phyloP scores from a whole-genome alignment of 2,888 invertebrate genomes.

The Amphipoea oculea region DNA sequence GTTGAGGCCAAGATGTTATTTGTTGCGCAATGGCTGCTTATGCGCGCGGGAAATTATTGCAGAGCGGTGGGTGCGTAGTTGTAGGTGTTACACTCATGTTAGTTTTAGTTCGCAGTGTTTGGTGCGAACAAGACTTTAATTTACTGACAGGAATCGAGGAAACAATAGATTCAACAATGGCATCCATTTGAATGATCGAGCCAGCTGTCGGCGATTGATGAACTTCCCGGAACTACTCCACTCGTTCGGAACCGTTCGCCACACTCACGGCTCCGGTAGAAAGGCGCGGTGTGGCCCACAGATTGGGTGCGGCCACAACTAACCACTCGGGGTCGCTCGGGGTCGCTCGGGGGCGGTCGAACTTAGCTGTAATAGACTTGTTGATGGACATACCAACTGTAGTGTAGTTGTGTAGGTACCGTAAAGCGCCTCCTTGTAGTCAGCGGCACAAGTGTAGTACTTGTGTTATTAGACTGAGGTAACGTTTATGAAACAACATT shows the following conservation, averaged over 20 bases:
- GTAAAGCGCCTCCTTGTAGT: not conserved
- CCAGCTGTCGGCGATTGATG: not conserved
- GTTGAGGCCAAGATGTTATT: slow-evolving; percentile 4
- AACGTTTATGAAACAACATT: too few relatives aligned
- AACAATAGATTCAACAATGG: slow-evolving; percentile 12
- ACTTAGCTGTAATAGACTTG: slow-evolving; percentile 11
- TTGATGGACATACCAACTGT: slow-evolving; percentile 17
- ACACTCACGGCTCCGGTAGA: not conserved
- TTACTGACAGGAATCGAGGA: not conserved
- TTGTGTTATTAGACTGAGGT: not conserved
- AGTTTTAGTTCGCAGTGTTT: not conserved
- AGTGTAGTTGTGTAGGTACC: not conserved
- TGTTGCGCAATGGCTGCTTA: not conserved
- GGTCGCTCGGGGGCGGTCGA: not conserved
- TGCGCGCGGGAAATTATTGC: not conserved
- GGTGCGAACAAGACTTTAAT: not conserved
- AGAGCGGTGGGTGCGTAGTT: not conserved
- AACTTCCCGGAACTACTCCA: not conserved
- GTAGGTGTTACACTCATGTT: not conserved
- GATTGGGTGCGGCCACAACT: not conserved
- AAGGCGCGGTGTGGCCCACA: not conserved
- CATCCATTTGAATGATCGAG: not conserved
- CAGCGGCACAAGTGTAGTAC: not conserved
- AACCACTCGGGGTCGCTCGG: not conserved
- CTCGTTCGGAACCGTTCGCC: not conserved